phyloP scores from a whole-genome alignment of 2,797 vertebrate species.

The Notolabrus celidotus region DNA sequence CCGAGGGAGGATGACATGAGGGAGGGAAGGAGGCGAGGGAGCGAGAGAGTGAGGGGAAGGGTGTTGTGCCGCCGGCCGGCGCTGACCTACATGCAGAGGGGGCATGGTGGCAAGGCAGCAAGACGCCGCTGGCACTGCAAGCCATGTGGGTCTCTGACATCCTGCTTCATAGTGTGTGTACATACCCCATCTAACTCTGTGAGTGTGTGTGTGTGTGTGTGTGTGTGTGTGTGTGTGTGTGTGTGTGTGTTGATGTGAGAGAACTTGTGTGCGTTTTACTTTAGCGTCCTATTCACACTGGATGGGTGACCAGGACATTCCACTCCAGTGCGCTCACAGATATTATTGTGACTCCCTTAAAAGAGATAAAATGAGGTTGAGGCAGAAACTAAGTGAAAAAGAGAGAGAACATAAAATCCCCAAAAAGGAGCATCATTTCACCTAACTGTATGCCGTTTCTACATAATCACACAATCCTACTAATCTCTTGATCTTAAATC shows the following conservation, averaged over 20 bases:
- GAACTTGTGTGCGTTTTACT: conserved; percentile 46
- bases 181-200: conserved; percentile 37
- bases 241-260: conserved; percentile 14
- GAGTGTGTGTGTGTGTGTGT: conserved; percentile 9
- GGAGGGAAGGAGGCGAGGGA: conserved; percentile 7
- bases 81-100: conserved; percentile 80
- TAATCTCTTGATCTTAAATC: conserved; percentile 40
- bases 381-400: not conserved
- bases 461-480: conserved; percentile 5
- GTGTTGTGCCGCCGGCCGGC: conserved; percentile 49
- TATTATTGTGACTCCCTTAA: conserved; percentile 60
- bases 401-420: not conserved
- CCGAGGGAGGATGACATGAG: conserved; percentile 3
- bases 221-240: not conserved
- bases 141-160: conserved; percentile 62
- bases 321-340: conserved; percentile 56
- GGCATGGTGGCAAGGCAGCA: conserved; percentile 68
- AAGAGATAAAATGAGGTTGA: conserved; percentile 1
- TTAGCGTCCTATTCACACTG: conserved; percentile 49
- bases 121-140: conserved; percentile 55
- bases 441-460: conserved; percentile 2
- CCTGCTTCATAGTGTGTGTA: conserved; percentile 40
- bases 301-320: conserved; percentile 67
- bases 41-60: conserved; percentile 17
- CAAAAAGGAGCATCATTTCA: conserved; percentile 3